These are phyloP conservation scores for Sylvia atricapilla DNA, from an alignment of 2,113 vertebrate species.

Conservation along the genomic window DNA sequence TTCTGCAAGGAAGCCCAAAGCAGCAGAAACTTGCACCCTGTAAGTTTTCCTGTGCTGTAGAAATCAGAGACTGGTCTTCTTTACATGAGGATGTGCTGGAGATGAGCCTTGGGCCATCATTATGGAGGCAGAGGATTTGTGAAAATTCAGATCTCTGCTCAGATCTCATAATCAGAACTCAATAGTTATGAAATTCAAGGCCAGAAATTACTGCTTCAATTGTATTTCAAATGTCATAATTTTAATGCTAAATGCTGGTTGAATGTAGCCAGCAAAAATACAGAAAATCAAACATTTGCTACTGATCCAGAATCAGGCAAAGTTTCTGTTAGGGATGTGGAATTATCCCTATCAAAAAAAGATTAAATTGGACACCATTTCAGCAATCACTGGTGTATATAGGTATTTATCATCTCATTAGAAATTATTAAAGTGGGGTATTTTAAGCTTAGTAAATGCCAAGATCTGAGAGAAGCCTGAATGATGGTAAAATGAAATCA, in stretches of 20 bases:
- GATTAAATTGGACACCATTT: constrained; percentile 19
- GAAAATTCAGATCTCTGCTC: background rate
- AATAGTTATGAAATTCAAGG: background rate
- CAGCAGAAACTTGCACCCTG: background rate
- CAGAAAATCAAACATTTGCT: background rate
- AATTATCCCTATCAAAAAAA: background rate
- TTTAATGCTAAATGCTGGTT: background rate
- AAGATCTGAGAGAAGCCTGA: constrained; percentile 30
- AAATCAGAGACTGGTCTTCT: background rate
- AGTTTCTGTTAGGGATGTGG: background rate
- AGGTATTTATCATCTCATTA: constrained; percentile 59
- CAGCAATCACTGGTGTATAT: background rate
- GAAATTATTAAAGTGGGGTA: constrained; percentile 36
- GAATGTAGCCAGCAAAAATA: background rate
- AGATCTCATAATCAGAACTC: background rate
- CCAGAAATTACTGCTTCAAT: background rate
- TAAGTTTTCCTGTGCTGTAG: background rate
- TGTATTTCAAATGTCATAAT: background rate
- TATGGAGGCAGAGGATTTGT: background rate
- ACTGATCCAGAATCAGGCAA: background rate
- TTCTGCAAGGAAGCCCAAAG: background rate
- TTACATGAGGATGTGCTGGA: background rate
- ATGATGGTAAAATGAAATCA: constrained; percentile 14
- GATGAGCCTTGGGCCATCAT: background rate
- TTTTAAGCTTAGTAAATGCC: constrained; percentile 42